Base-by-base conservation (phyloP, 1,140 invertebrate species). In the Hyposmocoma kahamanoa region DNA sequence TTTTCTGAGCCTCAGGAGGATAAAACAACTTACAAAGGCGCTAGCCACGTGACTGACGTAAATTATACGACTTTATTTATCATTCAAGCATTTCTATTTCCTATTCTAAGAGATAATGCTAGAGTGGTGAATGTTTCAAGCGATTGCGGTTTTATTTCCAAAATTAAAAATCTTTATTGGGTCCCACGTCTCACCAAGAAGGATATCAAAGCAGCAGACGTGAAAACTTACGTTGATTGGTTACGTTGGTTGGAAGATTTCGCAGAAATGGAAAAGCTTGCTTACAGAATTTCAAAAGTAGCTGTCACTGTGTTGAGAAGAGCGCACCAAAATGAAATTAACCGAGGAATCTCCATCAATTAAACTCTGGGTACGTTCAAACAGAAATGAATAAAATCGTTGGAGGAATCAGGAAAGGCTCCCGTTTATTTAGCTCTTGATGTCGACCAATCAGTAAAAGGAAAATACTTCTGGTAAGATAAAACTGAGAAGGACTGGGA, bases 91-190 rank as follows among this genome's bases (percentile, higher is more conserved):
- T 65, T 80, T 8, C 67, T 95, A 4, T 93, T 92, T 70, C 93
- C 93, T 3, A 47, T 95, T 0, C 75, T 95, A 10, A 78, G 87
- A 24, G 72, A 89, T 10, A 88, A 91, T 65, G 92, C 91, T 5
- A 87, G 91, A 54, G 91, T 95, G 18, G 88, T 94, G 0, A 92
- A 94, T 75, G 71, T 95, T 1, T 94, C 92, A 0, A 94, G 93
- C 68, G 87, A 88, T 47, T 81, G 76, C 13, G 93, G 92, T 32
- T 90, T 90, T 66, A 64, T 92, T 15, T 86, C 79, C 1, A 85
- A 74, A 44, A 87, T 89, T 61, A 88, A 88, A 26, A 89, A 88
- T 22, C 59, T 85, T 41, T 77, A 88, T 42, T 77, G 91, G 45
- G 82, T 88, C 21, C 59, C 84, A 20, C 84, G 85, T 60, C 80